Base-by-base conservation (phyloP, 1,140 invertebrate species). In the Centruroides sculpturatus region DNA sequence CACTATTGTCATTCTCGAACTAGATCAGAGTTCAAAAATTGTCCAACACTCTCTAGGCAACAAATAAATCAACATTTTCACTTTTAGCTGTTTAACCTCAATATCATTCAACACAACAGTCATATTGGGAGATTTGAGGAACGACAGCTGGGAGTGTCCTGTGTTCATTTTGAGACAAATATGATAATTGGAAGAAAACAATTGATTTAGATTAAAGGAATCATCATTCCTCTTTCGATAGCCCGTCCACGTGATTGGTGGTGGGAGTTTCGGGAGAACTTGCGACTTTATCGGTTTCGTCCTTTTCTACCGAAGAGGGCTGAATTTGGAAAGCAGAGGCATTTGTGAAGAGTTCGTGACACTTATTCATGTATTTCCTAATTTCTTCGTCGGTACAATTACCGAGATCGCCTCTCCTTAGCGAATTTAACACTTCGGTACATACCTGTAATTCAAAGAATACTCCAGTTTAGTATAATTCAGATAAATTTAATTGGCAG, bases 401-500 rank as follows among this genome's bases (percentile, higher is more conserved):
- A 51, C 89, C 88, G 70, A 92, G 87, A 65, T 88, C 85, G 53
- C 85, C 87, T 58, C 81, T 81, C 63, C 80, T 79, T 68, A 93
- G 78, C 62, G 83, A 81, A 61, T 85, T 82, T 57, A 92, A 76
- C 34, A 92, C 82, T 64, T 83, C 82, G 58, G 81, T 82, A 74
- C 87, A 91, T 70, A 81, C 84, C 82, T 89, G 73, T 12, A 77
- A 76, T 47, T 46, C 8, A 57, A 50, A 57, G 11, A 46, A 56
- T 12, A 12, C 8, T 49, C n/a, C 48, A 1, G 12, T 35, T 10
- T 35, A 34, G 34, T 12, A n/a, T 10, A n/a, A 3, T 13, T 12
- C 12, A 3, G 9, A 12, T 54, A 9, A 9, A 23, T 23, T 23
- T 23, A 23, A 23, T 23, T 23, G 23, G 23, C 2, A 23, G 23